Base-by-base conservation (phyloP, 2,113 vertebrate species). In the Calyptomena viridis region DNA sequence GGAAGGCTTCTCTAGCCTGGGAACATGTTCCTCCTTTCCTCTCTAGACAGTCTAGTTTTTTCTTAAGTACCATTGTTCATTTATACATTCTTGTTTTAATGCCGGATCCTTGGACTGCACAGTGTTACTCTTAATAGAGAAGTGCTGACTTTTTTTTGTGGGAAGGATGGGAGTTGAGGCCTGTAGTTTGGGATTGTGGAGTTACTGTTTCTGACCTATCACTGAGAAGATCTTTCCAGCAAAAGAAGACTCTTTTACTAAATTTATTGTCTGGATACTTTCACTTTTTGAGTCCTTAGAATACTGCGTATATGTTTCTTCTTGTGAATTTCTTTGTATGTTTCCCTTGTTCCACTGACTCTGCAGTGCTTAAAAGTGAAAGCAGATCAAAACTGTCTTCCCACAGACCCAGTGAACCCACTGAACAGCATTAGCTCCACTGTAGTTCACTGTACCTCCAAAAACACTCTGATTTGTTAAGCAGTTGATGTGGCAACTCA, bases 341-440 rank as follows among this genome's bases (percentile, higher is more conserved):
- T 83, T 83, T 93, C 25, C 31, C 14, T 62, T 40, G 5, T 42
- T 68, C 22, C 35, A 9, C 31, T n/a, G 31, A 17, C 52, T 78
- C 21, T 25, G 27, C 30, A 55, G 24, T 17, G 18, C 14, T 50
- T 91, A n/a, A 23, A 81, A 64, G 52, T 55, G 35, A 30, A 53
- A 72, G 31, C 20, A 55, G 11, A 44, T 63, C 12, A 46, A 53
- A 95, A 22, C 22, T 5, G 11, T 52, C 68, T 52, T 77, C 27
- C 31, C 31, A 56, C 24, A 77, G 46, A 46, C 27, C 8, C 9
- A 4, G 0, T 25, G 44, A 60, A 47, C 2, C 8, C 9, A 4
- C 0, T 25, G 44, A 60, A 47, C 2, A 1, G 3, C 24, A 15
- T 24, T 60, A 35, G 15, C 55, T 52, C 31, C 9, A 10, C 28